phyloP scores from a whole-genome alignment of 2,797 vertebrate genomes.

The Sebastes alutus region DNA sequence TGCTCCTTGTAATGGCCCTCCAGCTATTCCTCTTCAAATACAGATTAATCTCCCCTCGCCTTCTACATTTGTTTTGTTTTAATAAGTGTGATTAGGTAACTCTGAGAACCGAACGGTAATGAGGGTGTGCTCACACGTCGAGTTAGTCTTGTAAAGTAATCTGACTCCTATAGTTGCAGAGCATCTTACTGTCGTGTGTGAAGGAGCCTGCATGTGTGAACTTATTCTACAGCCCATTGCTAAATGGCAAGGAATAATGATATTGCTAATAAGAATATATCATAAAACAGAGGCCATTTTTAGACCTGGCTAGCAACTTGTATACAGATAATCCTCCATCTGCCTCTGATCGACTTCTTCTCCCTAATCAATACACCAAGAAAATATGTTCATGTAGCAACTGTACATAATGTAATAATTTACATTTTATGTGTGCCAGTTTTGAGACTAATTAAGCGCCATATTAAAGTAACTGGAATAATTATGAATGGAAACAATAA shows the following conservation, averaged over 20 bases:
- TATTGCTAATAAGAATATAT: background rate
- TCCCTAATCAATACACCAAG: background rate
- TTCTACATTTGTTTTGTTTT: background rate
- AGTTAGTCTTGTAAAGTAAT: constrained; percentile 12
- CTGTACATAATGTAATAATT: too few species aligned
- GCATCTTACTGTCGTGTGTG: background rate
- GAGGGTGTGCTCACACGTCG: constrained; percentile 2
- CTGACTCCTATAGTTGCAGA: background rate
- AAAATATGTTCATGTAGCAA: background rate
- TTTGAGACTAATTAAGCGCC: too few species aligned
- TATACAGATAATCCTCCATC: background rate
- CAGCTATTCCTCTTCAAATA: constrained; percentile 37
- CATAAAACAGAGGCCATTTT: background rate
- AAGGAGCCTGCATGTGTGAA: background rate
- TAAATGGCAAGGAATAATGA: background rate
- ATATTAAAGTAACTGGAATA: too few species aligned
- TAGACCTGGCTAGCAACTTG: background rate
- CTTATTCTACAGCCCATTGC: background rate
- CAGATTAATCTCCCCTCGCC: constrained; percentile 31
- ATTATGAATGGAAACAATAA: too few species aligned
- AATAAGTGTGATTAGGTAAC: constrained; percentile 25
- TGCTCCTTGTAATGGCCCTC: constrained; percentile 40
- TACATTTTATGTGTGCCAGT: too few species aligned
- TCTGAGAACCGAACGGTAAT: background rate
- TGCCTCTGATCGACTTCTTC: background rate